These are phyloP conservation scores for Alectoris magna DNA, from an alignment of 2,797 vertebrate genomes.

Conservation along the genomic window DNA sequence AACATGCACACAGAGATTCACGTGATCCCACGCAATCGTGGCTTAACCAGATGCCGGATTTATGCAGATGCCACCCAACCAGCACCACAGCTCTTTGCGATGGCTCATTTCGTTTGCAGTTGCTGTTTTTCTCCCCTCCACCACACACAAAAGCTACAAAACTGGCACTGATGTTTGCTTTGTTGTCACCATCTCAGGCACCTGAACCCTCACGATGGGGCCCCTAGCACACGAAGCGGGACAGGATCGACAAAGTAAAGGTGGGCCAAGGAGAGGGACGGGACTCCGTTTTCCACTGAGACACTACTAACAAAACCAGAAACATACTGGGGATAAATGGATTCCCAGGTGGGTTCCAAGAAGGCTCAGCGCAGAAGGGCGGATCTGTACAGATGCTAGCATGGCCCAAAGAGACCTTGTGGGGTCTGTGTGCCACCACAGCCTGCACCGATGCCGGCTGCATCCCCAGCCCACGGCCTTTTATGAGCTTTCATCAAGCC, in stretches of 20 bases:
- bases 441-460: background rate
- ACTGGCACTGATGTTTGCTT: background rate
- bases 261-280: background rate
- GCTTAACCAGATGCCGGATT: background rate
- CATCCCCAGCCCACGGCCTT: slow-evolving; percentile 24
- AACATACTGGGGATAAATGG: background rate
- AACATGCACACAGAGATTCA: background rate
- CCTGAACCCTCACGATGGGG: fast-evolving
- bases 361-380: background rate
- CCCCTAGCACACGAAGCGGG: background rate
- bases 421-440: background rate
- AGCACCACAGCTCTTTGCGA: background rate
- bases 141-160: background rate
- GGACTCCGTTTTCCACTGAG: background rate
- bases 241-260: background rate
- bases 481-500: slow-evolving; percentile 46
- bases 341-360: background rate
- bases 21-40: background rate
- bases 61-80: background rate
- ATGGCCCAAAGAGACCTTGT: background rate
- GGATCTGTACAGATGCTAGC: background rate
- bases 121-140: background rate
- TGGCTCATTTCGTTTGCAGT: background rate
- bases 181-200: background rate
- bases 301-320: background rate